Evolutionary conservation across 30 jellyfish, hydroid and myxozoan species (phyloP), one percentile per base, ranked within the genome.

Genomic region (Aurelia aurita complex sp. Pacific): DNA sequence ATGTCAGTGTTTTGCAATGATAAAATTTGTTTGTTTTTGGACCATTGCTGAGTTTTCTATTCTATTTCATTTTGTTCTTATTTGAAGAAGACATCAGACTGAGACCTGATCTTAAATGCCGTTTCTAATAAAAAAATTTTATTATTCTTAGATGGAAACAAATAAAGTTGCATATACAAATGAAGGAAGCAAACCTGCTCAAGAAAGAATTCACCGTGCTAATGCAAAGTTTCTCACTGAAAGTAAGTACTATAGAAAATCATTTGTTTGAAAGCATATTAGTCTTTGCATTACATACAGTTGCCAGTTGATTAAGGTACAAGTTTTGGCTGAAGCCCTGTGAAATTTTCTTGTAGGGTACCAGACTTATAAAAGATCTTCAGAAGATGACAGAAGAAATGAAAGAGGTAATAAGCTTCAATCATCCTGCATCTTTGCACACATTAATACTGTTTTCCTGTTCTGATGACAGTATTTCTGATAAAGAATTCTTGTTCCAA

Each of bases 221-320:
- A 73, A 73, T 51, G 50, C 79, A 62, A 84, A 74, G 55, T 84
- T 59, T 53, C 84, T 84, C 15, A 64, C 46, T 55, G 93, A 84
- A n/a, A 73, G 93, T 84, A 65, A 42, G 87, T 72, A 52, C 50
- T 32, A 55, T 34, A 15, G 65, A 35, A 5, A 34, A 32, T 7
- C 32, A 14, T 50, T 79, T 52, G 16, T 4, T 4, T 13, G 16
- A 53, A 52, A 23, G 29, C 29, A 13, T 14, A 33, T 65, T 65
- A 10, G 18, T 16, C 13, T 16, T 32, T 65, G 75, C 75, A 65
- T 65, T 65, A 32, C 18, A 23, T 23, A 23, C 29, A 23, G 29
- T 23, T 0, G 29, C 29, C 13, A n/a, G 11, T 65, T 65, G 12
- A 65, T 16, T 16, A 10, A n/a, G 42, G 13, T 65, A 10, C 13